phyloP scores from a whole-genome alignment of 2,113 vertebrate species.

The Ailuropoda melanoleuca region DNA sequence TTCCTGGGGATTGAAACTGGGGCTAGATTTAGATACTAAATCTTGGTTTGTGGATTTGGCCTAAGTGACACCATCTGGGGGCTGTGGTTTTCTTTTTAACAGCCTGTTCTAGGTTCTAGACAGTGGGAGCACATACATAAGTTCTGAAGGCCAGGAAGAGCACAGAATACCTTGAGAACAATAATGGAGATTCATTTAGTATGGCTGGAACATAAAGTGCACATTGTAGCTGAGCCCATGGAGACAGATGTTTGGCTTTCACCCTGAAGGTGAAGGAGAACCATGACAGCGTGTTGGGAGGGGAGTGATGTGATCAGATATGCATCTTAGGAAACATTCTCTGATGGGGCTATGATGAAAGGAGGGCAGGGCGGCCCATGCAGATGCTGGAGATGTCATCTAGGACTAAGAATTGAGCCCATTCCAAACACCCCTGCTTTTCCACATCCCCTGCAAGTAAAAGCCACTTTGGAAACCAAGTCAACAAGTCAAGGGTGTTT shows the following conservation, averaged over 20 bases:
- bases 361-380: background rate
- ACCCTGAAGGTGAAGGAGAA: background rate
- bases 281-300: background rate
- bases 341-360: background rate
- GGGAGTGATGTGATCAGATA: background rate
- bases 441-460: constrained; percentile 20
- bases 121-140: background rate
- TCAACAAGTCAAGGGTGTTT: constrained; percentile 42
- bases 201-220: background rate
- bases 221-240: background rate
- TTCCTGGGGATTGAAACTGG: background rate
- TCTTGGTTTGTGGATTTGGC: background rate
- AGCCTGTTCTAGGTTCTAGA: background rate
- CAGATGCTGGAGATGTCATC: background rate
- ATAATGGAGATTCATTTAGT: background rate
- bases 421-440: background rate
- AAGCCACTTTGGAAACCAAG: constrained; percentile 32
- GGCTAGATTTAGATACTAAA: background rate
- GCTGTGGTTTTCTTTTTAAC: background rate
- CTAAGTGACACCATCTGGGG: background rate
- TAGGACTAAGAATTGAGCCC: background rate
- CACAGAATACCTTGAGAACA: background rate
- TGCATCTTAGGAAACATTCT: background rate
- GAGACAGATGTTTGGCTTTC: background rate
- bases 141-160: background rate